These are phyloP conservation scores for Doryteuthis pealeii DNA, from an alignment of 1,140 invertebrate species.

Conservation along the genomic window DNA sequence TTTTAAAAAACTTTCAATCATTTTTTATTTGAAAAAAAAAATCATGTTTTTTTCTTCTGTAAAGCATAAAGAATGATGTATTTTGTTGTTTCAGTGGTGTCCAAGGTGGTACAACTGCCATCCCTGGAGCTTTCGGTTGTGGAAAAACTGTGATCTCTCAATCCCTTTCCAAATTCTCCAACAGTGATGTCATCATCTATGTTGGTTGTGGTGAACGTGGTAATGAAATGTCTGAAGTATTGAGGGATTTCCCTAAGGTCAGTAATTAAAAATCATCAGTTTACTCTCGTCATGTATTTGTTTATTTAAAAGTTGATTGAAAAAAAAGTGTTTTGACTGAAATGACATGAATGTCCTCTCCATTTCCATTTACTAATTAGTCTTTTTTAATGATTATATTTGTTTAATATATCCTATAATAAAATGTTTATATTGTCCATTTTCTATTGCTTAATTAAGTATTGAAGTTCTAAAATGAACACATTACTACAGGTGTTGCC, in stretches of 20 bases:
- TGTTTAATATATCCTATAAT: no score
- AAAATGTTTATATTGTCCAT: no score
- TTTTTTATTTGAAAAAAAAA: no score
- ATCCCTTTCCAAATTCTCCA: conserved; percentile 98
- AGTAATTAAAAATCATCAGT: conserved; percentile 5
- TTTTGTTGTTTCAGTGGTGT: conserved; percentile 75
- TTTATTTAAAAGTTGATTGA: not conserved
- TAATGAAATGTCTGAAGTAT: conserved; percentile 93
- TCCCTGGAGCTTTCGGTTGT: conserved; percentile 96
- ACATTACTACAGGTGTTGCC: no score
- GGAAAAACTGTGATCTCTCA: conserved; percentile 99
- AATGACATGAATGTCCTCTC: not conserved
- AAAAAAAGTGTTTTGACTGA: not conserved
- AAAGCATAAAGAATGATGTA: no score
- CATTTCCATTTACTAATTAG: no score
- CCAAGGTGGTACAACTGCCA: conserved; percentile 98
- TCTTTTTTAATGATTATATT: no score
- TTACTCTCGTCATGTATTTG: not conserved
- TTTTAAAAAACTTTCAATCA: no score
- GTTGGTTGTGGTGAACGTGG: conserved; percentile 94
- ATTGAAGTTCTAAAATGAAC: no score
- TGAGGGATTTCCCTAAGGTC: conserved; percentile 95
- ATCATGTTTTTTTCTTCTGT: no score
- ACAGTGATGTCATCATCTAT: conserved; percentile 99
- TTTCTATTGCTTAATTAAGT: no score